Base-by-base conservation (phyloP, 1,140 invertebrate species). In the Brevipalpus yothersi region DNA sequence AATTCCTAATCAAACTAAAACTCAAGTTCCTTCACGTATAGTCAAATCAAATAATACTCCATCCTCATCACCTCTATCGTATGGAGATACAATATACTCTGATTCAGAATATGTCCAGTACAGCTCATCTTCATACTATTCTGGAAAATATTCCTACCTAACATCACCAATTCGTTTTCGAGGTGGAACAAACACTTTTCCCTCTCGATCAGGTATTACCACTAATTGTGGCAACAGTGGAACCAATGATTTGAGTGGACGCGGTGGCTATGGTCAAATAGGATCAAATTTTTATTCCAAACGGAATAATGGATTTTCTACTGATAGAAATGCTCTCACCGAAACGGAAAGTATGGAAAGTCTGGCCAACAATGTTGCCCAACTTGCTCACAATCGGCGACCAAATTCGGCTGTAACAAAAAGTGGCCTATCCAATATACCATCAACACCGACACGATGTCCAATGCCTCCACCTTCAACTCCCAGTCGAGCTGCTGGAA, bases 321-420 rank as follows among this genome's bases (percentile, higher is more conserved):
- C 43, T 7, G 40, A 58, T 13, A 15, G 56, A 19, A 58, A 58
- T 42, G 56, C 56, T 9, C 12, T 58, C 2, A 58, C 56, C 10
- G 56, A 58, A 58, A 41, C 51, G 8, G 57, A 43, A 41, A 55
- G 51, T 19, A 49, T 53, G 60, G 43, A 58, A 54, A 55, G 53
- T 39, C n/a, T 55, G 0, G 10, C 15, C 4, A 21, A 17, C 39
- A 58, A 57, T 45, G 45, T 17, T 49, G 9, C 11, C 31, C 13
- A 17, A 31, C n/a, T 40, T 9, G 17, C 10, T 17, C 40, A 40
- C 4, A 9, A 15, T 12, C 41, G 41, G 7, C 7, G 42, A 45
- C 41, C 41, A 42, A 58, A 43, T 45, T 43, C 56, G 3, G 39
- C 19, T 45, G 39, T 21, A 39, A 12, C 15, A 23, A 55, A 47